Conservation (phyloP, 2,888 invertebrate species). For the Himalopsyche kuldschensis region DNA sequence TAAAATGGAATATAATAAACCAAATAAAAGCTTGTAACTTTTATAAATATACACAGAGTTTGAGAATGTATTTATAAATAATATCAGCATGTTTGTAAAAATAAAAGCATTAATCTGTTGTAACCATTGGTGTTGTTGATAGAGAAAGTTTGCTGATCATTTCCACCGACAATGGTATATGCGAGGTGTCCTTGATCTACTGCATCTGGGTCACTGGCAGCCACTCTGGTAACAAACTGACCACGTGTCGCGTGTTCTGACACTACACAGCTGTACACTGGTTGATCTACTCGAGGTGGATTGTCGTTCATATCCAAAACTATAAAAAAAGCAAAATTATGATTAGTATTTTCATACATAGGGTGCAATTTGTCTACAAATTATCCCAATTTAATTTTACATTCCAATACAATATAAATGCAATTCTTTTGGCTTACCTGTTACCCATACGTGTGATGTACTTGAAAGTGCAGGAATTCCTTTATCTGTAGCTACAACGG, state of each 20-base stretch:
- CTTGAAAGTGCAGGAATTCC: constrained; percentile 82
- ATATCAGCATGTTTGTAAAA: too few species aligned
- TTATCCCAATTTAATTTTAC: background rate
- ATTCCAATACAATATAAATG: too few species aligned
- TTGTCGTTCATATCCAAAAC: constrained; percentile 92
- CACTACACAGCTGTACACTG: constrained; percentile 75
- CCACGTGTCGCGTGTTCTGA: constrained; percentile 83
- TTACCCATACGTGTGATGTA: constrained; percentile 81
- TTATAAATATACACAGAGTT: too few species aligned
- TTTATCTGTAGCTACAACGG: constrained; percentile 78
- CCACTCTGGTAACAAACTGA: constrained; percentile 84
- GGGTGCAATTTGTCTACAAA: background rate
- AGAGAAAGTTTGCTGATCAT: constrained; percentile 73
- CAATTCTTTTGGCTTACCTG: constrained; percentile 54
- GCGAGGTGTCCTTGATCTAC: constrained; percentile 73
- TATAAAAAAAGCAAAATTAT: too few species aligned
- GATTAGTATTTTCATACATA: too few species aligned
- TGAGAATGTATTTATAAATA: too few species aligned
- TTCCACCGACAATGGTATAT: constrained; percentile 83
- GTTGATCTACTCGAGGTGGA: constrained; percentile 82
- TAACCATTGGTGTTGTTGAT: constrained; percentile 53
- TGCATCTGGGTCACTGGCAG: constrained; percentile 85
- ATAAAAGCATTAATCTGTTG: background rate
- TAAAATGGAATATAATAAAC: too few species aligned
- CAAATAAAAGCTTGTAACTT: too few species aligned